Evolutionary conservation across 2,797 vertebrate genomes (phyloP), one percentile per base, ranked within the genome.

Genomic region (Xenentodon cancila): DNA sequence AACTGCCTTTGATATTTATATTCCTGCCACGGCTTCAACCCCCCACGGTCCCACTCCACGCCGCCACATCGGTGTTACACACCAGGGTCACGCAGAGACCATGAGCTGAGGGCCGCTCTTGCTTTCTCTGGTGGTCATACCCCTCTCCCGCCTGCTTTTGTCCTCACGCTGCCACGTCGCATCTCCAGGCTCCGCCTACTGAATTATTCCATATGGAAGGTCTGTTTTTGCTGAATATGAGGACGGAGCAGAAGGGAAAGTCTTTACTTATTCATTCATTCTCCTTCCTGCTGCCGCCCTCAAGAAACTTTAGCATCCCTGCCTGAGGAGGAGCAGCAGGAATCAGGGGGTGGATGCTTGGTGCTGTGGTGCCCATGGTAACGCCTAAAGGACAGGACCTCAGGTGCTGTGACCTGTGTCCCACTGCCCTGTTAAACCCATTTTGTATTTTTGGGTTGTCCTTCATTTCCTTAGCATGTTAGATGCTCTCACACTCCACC

Each of bases 241-340:
- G 1, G 49, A 61, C 57, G 68, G 60, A 86, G 59, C 71, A 68
- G 70, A 70, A 57, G 68, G 60, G 45, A 77, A 66, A 77, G 76
- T 68, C 73, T 84, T 91, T 81, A 87, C 68, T 88, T 84, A 85
- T 90, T 90, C 59, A 88, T 88, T 80, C 72, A 59, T 68, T 57
- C 77, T 68, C 40, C 53, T 73, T 56, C 59, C 46, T 57, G 57
- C 73, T 68, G 56, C 46, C 19, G 56, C 46, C n/a, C 83, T 84
- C 79, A 75, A 60, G 30, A 64, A 77, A 66, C 53, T 53, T 67
- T 42, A 60, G 55, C 60, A 60, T 56, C 12, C 0, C 73, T 32
- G 58, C 51, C 58, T 1, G 46, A 76, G 57, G 57, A 69, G 73
- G 78, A 86, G 87, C 9, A 37, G 34, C 34, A 37, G 37, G 37